These are phyloP conservation scores for Dendrocopos noguchii DNA, from an alignment of 2,113 vertebrate species.

Conservation along the genomic window DNA sequence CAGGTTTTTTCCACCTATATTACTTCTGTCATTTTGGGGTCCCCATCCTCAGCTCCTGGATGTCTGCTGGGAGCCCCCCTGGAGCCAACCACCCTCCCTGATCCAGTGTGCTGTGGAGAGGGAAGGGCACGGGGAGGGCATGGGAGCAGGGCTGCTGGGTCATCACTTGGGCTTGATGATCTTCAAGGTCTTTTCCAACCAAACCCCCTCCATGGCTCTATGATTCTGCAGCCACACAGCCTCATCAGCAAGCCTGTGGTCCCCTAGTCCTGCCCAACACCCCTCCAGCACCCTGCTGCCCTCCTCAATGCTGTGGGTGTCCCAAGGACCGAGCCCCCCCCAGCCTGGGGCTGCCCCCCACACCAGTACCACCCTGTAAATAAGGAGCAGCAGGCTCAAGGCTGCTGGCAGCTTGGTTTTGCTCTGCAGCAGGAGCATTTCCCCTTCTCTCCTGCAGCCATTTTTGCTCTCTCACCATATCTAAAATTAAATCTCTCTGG, in stretches of 20 bases:
- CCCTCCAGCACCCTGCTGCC: not conserved
- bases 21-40: not conserved
- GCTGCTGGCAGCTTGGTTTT: not conserved
- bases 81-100: not conserved
- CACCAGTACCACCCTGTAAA: fast-evolving
- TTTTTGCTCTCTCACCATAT: conserved; percentile 32
- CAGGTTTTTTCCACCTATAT: not conserved
- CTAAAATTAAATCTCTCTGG: conserved; percentile 57
- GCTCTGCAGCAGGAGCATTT: not conserved
- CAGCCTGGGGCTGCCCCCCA: fast-evolving
- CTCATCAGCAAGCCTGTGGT: not conserved
- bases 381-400: not conserved
- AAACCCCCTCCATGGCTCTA: no score
- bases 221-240: not conserved
- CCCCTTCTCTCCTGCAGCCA: not conserved
- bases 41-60: not conserved
- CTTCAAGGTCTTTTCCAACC: no score
- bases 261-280: fast-evolving
- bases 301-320: fast-evolving
- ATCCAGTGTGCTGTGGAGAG: not conserved
- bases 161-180: no score
- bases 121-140: not conserved
- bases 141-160: not conserved
- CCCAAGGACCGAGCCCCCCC: fast-evolving
- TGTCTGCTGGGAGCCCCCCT: not conserved